Conservation (phyloP, 2,113 vertebrate species). For the Eudorcas thomsonii region DNA sequence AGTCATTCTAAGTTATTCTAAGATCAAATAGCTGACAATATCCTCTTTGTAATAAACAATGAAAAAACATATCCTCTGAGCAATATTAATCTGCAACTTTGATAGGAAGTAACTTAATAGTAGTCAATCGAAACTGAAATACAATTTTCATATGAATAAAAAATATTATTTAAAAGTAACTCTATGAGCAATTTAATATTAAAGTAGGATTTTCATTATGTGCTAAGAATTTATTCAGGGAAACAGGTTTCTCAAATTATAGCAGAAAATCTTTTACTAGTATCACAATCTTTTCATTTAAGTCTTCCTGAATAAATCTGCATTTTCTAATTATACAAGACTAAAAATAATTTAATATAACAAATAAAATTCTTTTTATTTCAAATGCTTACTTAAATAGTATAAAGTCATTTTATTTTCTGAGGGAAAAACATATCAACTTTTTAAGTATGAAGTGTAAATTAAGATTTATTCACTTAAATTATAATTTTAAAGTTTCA, state of each 20-base stretch:
- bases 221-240: constrained; percentile 30
- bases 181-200: background rate
- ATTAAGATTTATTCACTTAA: constrained; percentile 37
- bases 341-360: background rate
- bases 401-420: background rate
- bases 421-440: background rate
- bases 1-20: background rate
- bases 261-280: constrained; percentile 25
- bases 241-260: constrained; percentile 32
- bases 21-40: background rate
- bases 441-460: constrained; percentile 21
- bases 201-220: constrained; percentile 15
- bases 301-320: background rate
- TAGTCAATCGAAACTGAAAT: background rate
- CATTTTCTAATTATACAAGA: constrained; percentile 3
- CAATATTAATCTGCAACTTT: constrained; percentile 3
- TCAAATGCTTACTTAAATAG: background rate
- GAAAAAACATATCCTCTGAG: background rate
- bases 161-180: constrained; percentile 26
- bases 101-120: background rate
- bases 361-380: constrained; percentile 20
- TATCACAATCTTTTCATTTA: background rate
- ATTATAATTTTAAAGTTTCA: constrained; percentile 12
- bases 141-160: constrained; percentile 8
- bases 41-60: background rate